These are phyloP conservation scores for Chelonus insularis DNA, from an alignment of 1,140 invertebrate species.

Conservation along the genomic window DNA sequence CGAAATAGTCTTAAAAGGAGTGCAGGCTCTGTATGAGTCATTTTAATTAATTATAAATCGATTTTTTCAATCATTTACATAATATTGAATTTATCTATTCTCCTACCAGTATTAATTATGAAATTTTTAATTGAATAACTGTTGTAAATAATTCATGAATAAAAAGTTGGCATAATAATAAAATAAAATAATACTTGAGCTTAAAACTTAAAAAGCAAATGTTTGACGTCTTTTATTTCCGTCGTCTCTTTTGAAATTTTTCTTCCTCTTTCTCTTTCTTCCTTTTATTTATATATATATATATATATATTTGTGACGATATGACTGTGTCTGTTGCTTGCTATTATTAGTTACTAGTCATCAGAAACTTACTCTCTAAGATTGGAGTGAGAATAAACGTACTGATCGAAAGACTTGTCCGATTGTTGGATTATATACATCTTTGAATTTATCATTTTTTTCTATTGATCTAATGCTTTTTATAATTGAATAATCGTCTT, in stretches of 20 bases:
- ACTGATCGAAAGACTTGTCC: constrained; percentile 11
- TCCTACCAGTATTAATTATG: too few species aligned
- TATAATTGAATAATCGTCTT: background rate
- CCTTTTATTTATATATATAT: constrained; percentile 9
- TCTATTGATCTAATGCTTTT: background rate
- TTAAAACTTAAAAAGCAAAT: background rate
- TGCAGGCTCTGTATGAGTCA: too few species aligned
- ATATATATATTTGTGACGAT: background rate
- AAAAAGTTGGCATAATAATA: background rate
- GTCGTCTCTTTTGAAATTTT: background rate
- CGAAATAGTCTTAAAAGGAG: too few species aligned
- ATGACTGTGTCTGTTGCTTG: constrained; percentile 17
- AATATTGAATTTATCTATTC: too few species aligned
- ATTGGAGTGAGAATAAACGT: constrained; percentile 22
- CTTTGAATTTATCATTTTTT: too few species aligned
- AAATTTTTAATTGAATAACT: too few species aligned
- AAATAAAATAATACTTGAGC: background rate
- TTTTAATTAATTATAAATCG: too few species aligned
- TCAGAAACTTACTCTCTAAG: constrained; percentile 38
- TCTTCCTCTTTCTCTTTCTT: too few species aligned
- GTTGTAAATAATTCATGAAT: too few species aligned
- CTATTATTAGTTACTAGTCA: constrained; percentile 58
- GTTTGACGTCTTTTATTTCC: constrained; percentile 9
- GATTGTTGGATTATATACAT: too few species aligned
- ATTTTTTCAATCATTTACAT: too few species aligned